phyloP scores from a whole-genome alignment of 2,797 vertebrate species.

The Melopsittacus undulatus region DNA sequence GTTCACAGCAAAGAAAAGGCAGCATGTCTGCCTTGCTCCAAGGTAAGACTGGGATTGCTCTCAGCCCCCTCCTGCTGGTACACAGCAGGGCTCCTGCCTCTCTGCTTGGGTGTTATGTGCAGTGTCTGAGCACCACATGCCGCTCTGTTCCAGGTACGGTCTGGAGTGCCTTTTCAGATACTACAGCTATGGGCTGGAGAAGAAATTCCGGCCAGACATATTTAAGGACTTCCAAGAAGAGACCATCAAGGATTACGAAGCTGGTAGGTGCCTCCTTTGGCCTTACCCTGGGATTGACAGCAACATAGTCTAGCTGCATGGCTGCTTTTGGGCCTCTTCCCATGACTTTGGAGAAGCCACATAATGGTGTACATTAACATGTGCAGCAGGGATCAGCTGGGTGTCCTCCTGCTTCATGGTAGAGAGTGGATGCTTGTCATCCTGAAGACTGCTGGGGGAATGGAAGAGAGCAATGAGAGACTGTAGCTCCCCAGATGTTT shows the following conservation, averaged over 20 bases:
- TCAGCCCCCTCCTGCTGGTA: background rate
- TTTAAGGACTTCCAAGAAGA: conserved; percentile 99
- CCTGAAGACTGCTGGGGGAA: background rate
- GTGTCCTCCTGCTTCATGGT: background rate
- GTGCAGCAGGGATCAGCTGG: fast-evolving
- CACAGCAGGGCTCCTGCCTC: background rate
- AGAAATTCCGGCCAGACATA: conserved; percentile 95
- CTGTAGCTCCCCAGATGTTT: background rate
- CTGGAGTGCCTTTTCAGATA: conserved; percentile 99
- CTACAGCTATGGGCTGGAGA: conserved; percentile 97
- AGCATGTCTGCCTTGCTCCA: background rate
- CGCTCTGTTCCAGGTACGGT: conserved; percentile 85
- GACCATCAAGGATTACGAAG: conserved; percentile 94
- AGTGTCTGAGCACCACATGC: background rate
- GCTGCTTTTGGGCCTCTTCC: background rate
- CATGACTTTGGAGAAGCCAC: fast-evolving
- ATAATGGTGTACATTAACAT: fast-evolving
- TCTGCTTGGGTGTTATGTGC: background rate
- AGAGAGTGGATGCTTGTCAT: background rate
- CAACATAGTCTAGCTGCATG: too few relatives aligned
- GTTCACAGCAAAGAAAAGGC: background rate
- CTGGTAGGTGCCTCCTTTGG: conserved; percentile 80
- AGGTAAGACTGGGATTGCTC: background rate
- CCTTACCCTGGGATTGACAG: background rate
- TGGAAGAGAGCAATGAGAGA: background rate